These are phyloP conservation scores for Brachionus rotundiformis DNA, from an alignment of 1,140 invertebrate genomes.

Conservation along the genomic window DNA sequence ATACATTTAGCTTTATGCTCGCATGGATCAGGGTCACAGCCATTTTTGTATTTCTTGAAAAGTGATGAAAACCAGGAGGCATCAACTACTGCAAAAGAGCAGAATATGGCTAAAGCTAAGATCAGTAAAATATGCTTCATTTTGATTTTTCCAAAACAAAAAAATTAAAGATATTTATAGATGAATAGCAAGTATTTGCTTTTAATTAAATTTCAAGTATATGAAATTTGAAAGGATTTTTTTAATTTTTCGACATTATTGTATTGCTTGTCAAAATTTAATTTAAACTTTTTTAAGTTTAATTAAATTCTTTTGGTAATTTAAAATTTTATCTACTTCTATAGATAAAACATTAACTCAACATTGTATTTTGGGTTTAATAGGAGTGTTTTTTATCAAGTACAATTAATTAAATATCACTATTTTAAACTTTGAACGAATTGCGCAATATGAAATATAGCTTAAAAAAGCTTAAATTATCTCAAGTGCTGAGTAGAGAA, in stretches of 20 bases:
- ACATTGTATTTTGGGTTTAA: background rate
- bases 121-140: slow-evolving; percentile 23
- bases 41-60: slow-evolving; percentile 5
- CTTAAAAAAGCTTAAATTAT: background rate
- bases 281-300: background rate
- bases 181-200: background rate
- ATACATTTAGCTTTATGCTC: slow-evolving; percentile 35
- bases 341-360: background rate
- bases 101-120: slow-evolving; percentile 5
- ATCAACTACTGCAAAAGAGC: background rate
- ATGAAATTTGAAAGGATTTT: background rate
- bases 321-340: background rate
- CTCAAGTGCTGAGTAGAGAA: background rate
- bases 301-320: slow-evolving; percentile 1
- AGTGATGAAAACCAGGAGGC: background rate
- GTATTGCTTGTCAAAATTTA: slow-evolving; percentile 40
- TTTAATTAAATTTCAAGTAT: background rate
- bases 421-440: slow-evolving; percentile 15
- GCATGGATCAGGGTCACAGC: slow-evolving; percentile 37
- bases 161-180: background rate
- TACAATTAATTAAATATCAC: background rate
- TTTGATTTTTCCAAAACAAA: background rate
- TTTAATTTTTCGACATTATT: background rate
- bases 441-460: background rate
- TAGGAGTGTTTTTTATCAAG: background rate